These are phyloP conservation scores for Agrochola lychnidis DNA, from an alignment of 2,888 invertebrate genomes.

Conservation along the genomic window DNA sequence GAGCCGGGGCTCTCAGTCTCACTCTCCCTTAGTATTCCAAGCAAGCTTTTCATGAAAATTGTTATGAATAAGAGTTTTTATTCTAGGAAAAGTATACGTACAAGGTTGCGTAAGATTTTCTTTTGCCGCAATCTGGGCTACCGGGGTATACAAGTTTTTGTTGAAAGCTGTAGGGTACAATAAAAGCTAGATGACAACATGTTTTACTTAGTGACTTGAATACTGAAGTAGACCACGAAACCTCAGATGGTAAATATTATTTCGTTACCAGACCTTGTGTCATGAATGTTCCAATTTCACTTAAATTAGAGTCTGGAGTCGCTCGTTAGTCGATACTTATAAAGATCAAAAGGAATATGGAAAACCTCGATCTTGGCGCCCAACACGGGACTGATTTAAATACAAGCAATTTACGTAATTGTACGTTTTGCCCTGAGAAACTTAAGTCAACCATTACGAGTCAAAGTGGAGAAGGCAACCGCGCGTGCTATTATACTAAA, in stretches of 20 bases:
- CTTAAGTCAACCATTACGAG: constrained; percentile 72
- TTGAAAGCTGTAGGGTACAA: constrained; percentile 46
- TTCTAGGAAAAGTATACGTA: constrained; percentile 46
- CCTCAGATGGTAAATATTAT: constrained; percentile 36
- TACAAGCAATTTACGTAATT: constrained; percentile 54
- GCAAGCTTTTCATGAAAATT: constrained; percentile 60
- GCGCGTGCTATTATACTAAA: constrained; percentile 79
- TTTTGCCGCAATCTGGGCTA: constrained; percentile 52
- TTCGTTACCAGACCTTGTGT: constrained; percentile 33
- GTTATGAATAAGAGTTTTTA: constrained; percentile 62
- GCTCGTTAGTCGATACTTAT: constrained; percentile 27
- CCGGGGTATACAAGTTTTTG: constrained; percentile 46
- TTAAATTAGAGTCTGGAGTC: constrained; percentile 32
- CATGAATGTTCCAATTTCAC: constrained; percentile 38
- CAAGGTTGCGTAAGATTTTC: constrained; percentile 51
- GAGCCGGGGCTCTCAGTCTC: constrained; percentile 43
- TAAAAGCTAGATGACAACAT: constrained; percentile 57
- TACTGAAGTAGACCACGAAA: constrained; percentile 34
- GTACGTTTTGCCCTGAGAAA: constrained; percentile 62
- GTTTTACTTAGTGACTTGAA: constrained; percentile 51
- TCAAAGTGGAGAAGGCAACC: constrained; percentile 71
- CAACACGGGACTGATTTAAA: constrained; percentile 68
- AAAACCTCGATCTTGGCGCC: constrained; percentile 65
- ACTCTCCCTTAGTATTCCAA: constrained; percentile 56
- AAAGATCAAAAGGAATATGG: constrained; percentile 23